These are phyloP conservation scores for Sycobia sp. DNA, from an alignment of 1,140 invertebrate genomes.

Conservation along the genomic window DNA sequence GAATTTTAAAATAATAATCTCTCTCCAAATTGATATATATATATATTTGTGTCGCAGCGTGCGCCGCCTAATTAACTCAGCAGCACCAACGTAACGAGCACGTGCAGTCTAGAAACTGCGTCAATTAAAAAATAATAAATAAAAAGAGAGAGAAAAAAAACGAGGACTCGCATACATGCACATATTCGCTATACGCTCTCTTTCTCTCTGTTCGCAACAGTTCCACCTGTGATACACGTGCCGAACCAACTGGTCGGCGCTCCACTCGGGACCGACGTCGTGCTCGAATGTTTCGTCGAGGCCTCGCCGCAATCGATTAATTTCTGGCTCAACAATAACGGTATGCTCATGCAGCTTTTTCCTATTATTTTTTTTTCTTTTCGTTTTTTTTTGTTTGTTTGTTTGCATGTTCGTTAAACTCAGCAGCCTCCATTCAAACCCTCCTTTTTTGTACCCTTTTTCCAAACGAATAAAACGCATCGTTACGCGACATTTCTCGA, in stretches of 20 bases:
- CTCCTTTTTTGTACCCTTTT: constrained; percentile 3
- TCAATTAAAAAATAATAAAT: too few species aligned
- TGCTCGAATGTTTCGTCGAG: constrained; percentile 87
- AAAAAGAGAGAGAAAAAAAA: too few species aligned
- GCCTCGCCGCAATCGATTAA: constrained; percentile 88
- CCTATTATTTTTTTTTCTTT: not conserved
- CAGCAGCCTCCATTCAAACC: not conserved
- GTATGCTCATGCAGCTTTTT: constrained; percentile 64
- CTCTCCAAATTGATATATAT: too few species aligned
- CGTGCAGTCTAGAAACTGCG: too few species aligned
- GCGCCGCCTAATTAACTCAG: too few species aligned
- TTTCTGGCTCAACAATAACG: constrained; percentile 82
- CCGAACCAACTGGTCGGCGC: constrained; percentile 88
- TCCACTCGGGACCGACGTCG: constrained; percentile 83
- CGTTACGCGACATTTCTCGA: not conserved
- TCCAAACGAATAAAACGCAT: too few species aligned
- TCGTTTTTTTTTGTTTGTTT: not conserved
- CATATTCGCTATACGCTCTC: too few species aligned
- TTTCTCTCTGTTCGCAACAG: constrained; percentile 63
- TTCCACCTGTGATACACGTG: constrained; percentile 86
- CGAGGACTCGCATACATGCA: too few species aligned
- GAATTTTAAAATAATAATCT: too few species aligned
- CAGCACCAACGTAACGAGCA: too few species aligned
- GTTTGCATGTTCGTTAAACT: too few species aligned
- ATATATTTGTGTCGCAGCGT: too few species aligned